Evolutionary conservation across 2,113 vertebrate species (phyloP).

Genomic region (Nerophis lumbriciformis): DNA sequence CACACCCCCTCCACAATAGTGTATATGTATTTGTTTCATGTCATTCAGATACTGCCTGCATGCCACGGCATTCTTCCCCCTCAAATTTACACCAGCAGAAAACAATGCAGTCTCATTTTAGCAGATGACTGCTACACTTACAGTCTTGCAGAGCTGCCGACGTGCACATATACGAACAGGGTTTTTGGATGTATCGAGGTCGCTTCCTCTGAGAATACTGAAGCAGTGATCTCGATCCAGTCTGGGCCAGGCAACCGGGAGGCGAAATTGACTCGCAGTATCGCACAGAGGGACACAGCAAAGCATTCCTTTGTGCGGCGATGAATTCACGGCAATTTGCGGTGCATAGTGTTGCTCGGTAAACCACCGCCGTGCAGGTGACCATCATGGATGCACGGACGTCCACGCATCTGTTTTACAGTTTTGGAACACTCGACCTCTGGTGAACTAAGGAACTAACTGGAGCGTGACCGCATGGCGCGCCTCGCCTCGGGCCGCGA

Average conservation of each 20-base stretch:
- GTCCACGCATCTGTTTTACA: conserved; percentile 22
- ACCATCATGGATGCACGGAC: conserved; percentile 20
- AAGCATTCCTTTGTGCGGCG: conserved; percentile 32
- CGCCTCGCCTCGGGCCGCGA: conserved; percentile 18
- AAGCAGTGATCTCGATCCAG: conserved; percentile 49
- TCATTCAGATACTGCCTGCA: conserved; percentile 15
- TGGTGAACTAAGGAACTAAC: conserved; percentile 41
- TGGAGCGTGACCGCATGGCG: conserved; percentile 42
- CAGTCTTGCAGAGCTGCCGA: conserved; percentile 47
- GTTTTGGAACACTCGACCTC: conserved; percentile 44
- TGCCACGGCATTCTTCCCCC: conserved; percentile 8
- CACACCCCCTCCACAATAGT: too few species aligned
- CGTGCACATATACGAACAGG: conserved; percentile 36
- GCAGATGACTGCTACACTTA: conserved; percentile 31
- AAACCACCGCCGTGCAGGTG: conserved; percentile 20
- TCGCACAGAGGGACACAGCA: conserved; percentile 21
- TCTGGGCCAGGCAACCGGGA: conserved; percentile 39
- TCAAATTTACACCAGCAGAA: conserved; percentile 35
- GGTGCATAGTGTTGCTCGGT: conserved; percentile 23
- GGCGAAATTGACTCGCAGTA: conserved; percentile 52
- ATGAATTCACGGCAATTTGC: conserved; percentile 23
- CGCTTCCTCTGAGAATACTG: conserved; percentile 64
- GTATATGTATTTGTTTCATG: conserved; percentile 5
- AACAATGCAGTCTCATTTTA: conserved; percentile 34
- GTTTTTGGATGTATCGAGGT: conserved; percentile 67